Percentiles rank a stretch among this genome's conserved stretches.
phyloP scores from a whole-genome alignment of 2,888 invertebrate species.

The Cremastinae sp. region DNA sequence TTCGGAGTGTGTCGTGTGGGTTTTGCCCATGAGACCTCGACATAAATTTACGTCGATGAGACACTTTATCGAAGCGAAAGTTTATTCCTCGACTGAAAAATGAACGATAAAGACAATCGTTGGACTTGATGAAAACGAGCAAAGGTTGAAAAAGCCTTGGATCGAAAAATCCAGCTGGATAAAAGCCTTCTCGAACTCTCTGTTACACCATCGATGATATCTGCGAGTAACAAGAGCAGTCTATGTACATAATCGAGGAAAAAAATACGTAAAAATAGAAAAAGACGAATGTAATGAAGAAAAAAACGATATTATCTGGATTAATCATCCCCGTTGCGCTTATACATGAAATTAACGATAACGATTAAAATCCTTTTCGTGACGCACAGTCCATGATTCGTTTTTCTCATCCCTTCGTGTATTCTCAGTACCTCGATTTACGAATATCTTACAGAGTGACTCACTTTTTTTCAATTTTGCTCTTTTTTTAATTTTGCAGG shows the following conservation, averaged over 20 bases:
- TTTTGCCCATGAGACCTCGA: conserved; percentile 49
- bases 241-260: too few species aligned
- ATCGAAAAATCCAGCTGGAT: conserved; percentile 12
- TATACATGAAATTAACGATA: conserved; percentile 33
- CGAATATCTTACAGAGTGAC: conserved; percentile 31
- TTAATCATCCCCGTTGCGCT: conserved; percentile 46
- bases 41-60: conserved; percentile 37
- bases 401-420: background rate
- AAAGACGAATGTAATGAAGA: background rate
- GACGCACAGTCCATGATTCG: conserved; percentile 54
- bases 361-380: conserved; percentile 41
- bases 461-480: conserved; percentile 2
- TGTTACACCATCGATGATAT: conserved; percentile 1
- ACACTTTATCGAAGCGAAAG: conserved; percentile 3
- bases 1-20: too few species aligned
- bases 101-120: conserved; percentile 22
- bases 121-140: too few species aligned
- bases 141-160: conserved; percentile 11
- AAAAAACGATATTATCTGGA: conserved; percentile 14
- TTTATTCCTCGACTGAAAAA: too few species aligned
- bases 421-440: conserved; percentile 38
- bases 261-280: conserved; percentile 6
- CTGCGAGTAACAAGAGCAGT: too few species aligned
- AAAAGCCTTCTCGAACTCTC: conserved; percentile 20
- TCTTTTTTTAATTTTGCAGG: too few species aligned